These are phyloP conservation scores for Perizoma affinitatum DNA, from an alignment of 2,888 invertebrate genomes.

Conservation along the genomic window DNA sequence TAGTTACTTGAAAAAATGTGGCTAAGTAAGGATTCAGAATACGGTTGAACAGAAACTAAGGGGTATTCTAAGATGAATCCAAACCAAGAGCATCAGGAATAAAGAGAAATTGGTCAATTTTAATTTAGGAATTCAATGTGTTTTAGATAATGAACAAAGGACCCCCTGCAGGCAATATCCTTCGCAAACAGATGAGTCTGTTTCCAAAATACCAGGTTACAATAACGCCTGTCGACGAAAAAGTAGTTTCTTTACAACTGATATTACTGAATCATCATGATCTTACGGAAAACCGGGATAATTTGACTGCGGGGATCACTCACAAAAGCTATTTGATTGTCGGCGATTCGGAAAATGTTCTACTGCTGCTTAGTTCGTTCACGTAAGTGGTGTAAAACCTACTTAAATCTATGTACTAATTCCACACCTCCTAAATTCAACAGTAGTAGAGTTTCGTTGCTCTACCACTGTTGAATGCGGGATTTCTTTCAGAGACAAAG, in stretches of 20 bases:
- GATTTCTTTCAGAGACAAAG: slow-evolving; percentile 60
- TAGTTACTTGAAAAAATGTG: no score
- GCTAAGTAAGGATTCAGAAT: no score
- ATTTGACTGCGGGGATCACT: slow-evolving; percentile 73
- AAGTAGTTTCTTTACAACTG: slow-evolving; percentile 62
- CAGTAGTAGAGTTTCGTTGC: no score
- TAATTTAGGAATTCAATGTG: neutral
- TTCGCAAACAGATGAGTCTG: slow-evolving; percentile 85
- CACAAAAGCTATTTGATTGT: slow-evolving; percentile 85
- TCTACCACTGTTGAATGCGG: neutral
- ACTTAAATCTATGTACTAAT: slow-evolving; percentile 16
- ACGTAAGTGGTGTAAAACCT: slow-evolving; percentile 65
- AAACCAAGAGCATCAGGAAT: no score
- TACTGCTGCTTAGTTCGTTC: slow-evolving; percentile 82
- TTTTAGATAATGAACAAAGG: slow-evolving; percentile 88
- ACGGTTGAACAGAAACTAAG: no score
- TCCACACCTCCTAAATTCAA: no score
- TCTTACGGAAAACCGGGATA: slow-evolving; percentile 67
- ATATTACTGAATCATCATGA: slow-evolving; percentile 70
- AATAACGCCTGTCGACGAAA: slow-evolving; percentile 60
- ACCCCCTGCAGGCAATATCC: slow-evolving; percentile 88
- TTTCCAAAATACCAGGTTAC: slow-evolving; percentile 86
- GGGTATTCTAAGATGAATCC: no score
- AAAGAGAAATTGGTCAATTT: neutral
- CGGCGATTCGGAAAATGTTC: slow-evolving; percentile 86